These are phyloP conservation scores for Neopelma chrysocephalum DNA, from an alignment of 2,797 vertebrate species.

Conservation along the genomic window DNA sequence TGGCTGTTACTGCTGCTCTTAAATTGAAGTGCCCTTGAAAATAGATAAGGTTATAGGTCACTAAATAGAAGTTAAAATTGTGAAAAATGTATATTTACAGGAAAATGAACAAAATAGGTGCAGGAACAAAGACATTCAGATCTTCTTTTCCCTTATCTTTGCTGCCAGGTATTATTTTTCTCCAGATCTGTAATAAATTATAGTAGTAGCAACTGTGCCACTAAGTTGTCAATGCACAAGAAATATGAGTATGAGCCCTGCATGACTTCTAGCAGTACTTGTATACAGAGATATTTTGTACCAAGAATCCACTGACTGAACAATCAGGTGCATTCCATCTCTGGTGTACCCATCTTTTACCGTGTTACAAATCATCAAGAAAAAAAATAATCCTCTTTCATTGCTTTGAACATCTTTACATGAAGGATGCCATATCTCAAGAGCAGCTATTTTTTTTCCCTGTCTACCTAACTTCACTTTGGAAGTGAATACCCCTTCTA, in stretches of 20 bases:
- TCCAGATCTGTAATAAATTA: background rate
- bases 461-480: background rate
- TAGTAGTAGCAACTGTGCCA: background rate
- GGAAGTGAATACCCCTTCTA: background rate
- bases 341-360: background rate
- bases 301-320: background rate
- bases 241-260: background rate
- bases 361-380: background rate
- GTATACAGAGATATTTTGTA: background rate
- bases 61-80: constrained; percentile 22
- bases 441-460: background rate
- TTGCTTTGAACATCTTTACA: background rate
- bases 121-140: background rate
- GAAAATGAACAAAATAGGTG: background rate
- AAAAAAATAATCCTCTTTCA: background rate
- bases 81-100: constrained; percentile 12
- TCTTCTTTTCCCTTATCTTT: background rate
- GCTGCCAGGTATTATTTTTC: background rate
- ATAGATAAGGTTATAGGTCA: constrained; percentile 60
- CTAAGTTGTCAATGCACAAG: background rate
- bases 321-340: background rate
- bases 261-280: background rate
- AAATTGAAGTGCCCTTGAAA: constrained; percentile 62
- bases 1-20: constrained; percentile 36
- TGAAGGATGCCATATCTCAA: background rate